phyloP scores from a whole-genome alignment of 2,888 invertebrate genomes.

The Phengaris alcon region DNA sequence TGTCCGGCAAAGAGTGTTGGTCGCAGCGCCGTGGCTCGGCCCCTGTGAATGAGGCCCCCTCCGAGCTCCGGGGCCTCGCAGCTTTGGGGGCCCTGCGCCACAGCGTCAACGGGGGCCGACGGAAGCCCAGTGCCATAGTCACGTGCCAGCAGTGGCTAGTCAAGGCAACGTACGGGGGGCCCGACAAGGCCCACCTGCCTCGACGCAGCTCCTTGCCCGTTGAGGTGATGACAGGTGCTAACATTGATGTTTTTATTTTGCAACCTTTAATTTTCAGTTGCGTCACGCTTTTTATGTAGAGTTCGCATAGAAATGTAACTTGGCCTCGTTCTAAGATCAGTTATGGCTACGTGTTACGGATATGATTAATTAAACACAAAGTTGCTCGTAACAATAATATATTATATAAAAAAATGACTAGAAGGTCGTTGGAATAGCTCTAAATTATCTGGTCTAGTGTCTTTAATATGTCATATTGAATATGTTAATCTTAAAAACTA shows the following conservation, averaged over 20 bases:
- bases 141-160: constrained; percentile 59
- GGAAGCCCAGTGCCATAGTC: constrained; percentile 47
- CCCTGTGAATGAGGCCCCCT: constrained; percentile 53
- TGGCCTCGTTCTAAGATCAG: not conserved
- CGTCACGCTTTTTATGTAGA: constrained; percentile 11
- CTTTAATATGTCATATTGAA: no score
- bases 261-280: constrained; percentile 30
- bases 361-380: not conserved
- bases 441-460: no score
- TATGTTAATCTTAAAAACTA: no score
- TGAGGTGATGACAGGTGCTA: constrained; percentile 71
- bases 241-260: constrained; percentile 36
- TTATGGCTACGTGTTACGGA: not conserved
- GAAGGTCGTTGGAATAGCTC: no score
- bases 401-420: no score
- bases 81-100: constrained; percentile 46
- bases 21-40: constrained; percentile 61
- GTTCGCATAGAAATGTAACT: not conserved
- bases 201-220: constrained; percentile 67
- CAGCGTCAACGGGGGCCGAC: constrained; percentile 52
- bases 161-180: constrained; percentile 46
- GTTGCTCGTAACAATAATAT: no score
- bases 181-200: constrained; percentile 48
- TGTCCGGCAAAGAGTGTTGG: constrained; percentile 53
- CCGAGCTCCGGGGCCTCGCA: constrained; percentile 50